phyloP scores from a whole-genome alignment of 2,888 invertebrate species.

The Drosophila parthenogenetica region DNA sequence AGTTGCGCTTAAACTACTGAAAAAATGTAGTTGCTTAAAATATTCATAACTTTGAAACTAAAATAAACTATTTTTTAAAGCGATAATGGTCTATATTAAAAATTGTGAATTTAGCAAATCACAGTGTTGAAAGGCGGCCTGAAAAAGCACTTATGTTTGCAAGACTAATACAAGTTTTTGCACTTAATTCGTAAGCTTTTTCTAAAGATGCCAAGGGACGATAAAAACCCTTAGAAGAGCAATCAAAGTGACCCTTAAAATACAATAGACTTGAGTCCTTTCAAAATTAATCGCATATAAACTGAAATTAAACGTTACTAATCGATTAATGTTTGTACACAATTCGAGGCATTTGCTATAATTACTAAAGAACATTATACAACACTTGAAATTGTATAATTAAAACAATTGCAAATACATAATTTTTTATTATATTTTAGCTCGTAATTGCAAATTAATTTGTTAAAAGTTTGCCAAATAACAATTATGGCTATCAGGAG shows the following conservation, averaged over 20 bases:
- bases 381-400: slow-evolving; percentile 8
- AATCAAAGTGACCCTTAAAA: background rate
- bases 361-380: background rate
- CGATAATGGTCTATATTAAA: too few species aligned
- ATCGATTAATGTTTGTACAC: background rate
- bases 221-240: background rate
- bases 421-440: slow-evolving; percentile 16
- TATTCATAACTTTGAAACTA: too few species aligned
- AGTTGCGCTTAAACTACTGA: background rate
- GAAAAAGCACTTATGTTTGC: too few species aligned
- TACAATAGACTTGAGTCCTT: background rate
- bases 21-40: too few species aligned
- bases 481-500: slow-evolving; percentile 30
- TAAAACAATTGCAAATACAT: slow-evolving; percentile 14
- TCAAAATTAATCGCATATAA: background rate
- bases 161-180: too few species aligned
- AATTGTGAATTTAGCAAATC: too few species aligned
- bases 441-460: slow-evolving; percentile 26
- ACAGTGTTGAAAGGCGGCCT: too few species aligned
- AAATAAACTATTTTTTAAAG: too few species aligned
- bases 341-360: background rate
- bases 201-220: too few species aligned
- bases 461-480: slow-evolving; percentile 26
- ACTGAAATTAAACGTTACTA: background rate
- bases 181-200: too few species aligned